Percentiles rank a stretch among this genome's conserved stretches.
phyloP scores from a whole-genome alignment of 1,140 invertebrate species.

The Atta cephalotes region DNA sequence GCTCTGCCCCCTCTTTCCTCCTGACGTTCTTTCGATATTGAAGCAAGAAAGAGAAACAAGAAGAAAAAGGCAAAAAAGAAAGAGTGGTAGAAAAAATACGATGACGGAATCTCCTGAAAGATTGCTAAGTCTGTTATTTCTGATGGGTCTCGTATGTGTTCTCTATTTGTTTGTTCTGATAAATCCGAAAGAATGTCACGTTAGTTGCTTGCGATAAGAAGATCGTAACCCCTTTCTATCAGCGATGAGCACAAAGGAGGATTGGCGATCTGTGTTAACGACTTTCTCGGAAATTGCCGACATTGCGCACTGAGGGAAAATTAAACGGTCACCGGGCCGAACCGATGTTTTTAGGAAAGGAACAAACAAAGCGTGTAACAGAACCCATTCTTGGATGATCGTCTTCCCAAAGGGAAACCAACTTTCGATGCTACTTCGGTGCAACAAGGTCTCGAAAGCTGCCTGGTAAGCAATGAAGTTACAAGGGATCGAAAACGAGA shows the following conservation, averaged over 20 bases:
- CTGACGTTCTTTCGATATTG: slow-evolving; percentile 37
- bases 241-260: slow-evolving; percentile 19
- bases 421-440: background rate
- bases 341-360: slow-evolving; percentile 7
- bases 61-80: background rate
- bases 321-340: slow-evolving; percentile 25
- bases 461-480: slow-evolving; percentile 20
- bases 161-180: background rate
- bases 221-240: background rate
- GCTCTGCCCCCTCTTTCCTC: background rate
- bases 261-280: slow-evolving; percentile 41
- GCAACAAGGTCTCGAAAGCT: slow-evolving; percentile 40
- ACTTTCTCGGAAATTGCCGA: slow-evolving; percentile 50
- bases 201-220: slow-evolving; percentile 30
- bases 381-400: slow-evolving; percentile 13
- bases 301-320: slow-evolving; percentile 28
- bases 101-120: background rate
- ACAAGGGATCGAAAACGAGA: slow-evolving; percentile 13
- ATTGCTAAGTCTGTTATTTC: background rate
- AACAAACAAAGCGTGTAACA: slow-evolving; percentile 48
- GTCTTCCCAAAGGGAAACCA: background rate
- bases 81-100: background rate
- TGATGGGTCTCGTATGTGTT: background rate
- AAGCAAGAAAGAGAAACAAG: background rate
- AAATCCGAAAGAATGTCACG: background rate